Conservation (phyloP, 2,797 vertebrate species). For the Clamator glandarius region DNA sequence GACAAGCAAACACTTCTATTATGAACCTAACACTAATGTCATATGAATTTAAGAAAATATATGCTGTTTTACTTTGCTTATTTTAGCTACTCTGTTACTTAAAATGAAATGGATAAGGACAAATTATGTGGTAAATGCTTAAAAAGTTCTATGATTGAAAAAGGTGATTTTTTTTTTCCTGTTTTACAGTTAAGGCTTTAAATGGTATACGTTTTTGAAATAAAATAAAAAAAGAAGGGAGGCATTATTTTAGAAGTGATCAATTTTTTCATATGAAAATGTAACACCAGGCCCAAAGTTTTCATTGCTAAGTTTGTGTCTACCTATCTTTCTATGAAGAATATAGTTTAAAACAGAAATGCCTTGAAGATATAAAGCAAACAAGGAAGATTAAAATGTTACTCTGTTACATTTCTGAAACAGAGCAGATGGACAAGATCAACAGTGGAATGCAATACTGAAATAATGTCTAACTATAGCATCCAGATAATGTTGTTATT, state of each 20-base stretch:
- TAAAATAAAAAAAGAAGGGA: neutral
- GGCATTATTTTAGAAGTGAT: neutral
- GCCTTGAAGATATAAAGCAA: neutral
- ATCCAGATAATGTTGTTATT: constrained; percentile 19
- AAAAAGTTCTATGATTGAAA: neutral
- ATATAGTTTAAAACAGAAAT: neutral
- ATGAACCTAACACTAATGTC: neutral
- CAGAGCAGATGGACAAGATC: neutral
- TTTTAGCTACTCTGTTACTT: neutral
- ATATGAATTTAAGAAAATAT: neutral
- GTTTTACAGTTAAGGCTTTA: neutral
- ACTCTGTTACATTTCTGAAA: constrained; percentile 6
- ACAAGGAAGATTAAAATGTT: neutral
- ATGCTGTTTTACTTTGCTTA: neutral
- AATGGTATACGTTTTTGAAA: neutral
- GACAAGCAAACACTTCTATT: neutral
- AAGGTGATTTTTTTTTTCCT: neutral
- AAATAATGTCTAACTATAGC: constrained; percentile 9
- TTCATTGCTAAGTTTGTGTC: neutral
- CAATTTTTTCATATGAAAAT: neutral
- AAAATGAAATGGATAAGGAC: neutral
- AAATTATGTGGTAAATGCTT: neutral
- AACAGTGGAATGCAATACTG: neutral
- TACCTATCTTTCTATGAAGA: neutral
- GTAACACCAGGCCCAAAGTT: neutral